Evolutionary conservation across 2,888 invertebrate species (phyloP), one percentile per base, ranked within the genome.

Genomic region (Acrobasis repandana): DNA sequence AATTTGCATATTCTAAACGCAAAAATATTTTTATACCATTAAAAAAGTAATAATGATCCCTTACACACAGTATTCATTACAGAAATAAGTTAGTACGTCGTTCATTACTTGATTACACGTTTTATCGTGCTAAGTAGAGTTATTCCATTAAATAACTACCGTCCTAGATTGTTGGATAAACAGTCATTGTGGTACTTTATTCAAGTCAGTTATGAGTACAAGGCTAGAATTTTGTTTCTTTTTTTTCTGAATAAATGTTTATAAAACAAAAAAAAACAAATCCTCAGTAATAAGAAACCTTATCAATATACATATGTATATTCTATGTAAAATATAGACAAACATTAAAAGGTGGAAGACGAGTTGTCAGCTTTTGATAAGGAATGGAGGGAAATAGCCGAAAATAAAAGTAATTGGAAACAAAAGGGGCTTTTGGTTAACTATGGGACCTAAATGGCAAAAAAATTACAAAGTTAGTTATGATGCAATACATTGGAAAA

Each of bases 91-190:
- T n/a, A 36, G 2, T 43, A 14, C n/a, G 49, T 10, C 49, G 16
- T 48, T 36, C 47, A 58, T 50, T 43, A 54, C 38, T 54, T 38
- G 43, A 43, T 54, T 54, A 54, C 54, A 54, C 20, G 38, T 38
- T 54, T 36, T 6, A 50, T 18, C 11, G 54, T 14, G 11, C 52
- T 52, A 54, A 54, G 54, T 54, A 38, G 38, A 54, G 54, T 18
- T 43, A 38, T 54, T 54, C 11, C 18, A 20, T 54, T 33, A 52
- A 54, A 54, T 54, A 54, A 54, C 54, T 43, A 38, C 54, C 54
- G 38, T 8, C n/a, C 18, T 20, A 16, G 54, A 54, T 54, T 54
- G 54, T 20, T 43, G 18, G 18, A 54, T 18, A 54, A 54, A 54
- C 38, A 54, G 54, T 20, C 14, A 18, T 54, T 54, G 33, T n/a